Evolutionary conservation across 2,113 vertebrate species (phyloP), one percentile per base, ranked within the genome.

Genomic region (Peucedramus taeniatus): DNA sequence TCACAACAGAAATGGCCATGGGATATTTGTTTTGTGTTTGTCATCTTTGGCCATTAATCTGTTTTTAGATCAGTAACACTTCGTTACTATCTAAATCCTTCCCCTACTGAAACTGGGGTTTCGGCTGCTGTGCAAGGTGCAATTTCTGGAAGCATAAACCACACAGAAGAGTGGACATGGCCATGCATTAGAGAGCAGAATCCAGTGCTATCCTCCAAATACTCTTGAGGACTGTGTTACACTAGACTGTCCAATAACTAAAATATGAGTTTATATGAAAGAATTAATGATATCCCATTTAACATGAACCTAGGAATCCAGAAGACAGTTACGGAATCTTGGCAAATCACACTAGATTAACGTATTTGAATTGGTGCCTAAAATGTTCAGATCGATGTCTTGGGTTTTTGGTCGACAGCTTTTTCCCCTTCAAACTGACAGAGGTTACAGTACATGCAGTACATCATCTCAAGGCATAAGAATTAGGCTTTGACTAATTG

Each of bases 401-500:
- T 66, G 76, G 79, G 54, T 11, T 92, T 66, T 81, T 59, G 50
- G 57, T 63, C 15, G 42, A 59, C 57, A 51, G 16, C 47, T 88
- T 92, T 86, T 90, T 79, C 84, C 72, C 93, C 83, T 95, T 94
- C 89, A 93, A 89, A 84, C 42, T 95, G 97, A 96, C 89, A 96
- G 94, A 97, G 92, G 70, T 89, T 26, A 87, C 75, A 76, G 87
- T 90, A 91, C 11, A 3, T 89, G 87, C 83, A 93, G 95, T 97
- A 98, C 94, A 97, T 98, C 95, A 97, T 96, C 98, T 96, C 91
- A 96, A 97, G 96, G 80, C 85, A 65, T 20, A 81, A 95, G 97
- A 96, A 98, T 97, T 93, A 97, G 94, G 83, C 78, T 98, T 96
- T 97, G 96, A 97, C 97, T 98, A 98, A 98, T 97, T 98, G 96